Percentiles rank a stretch among this genome's conserved stretches.
Evolutionary conservation across 64 coral and sea anemone genomes (phyloP).

Genomic region (Acropora yongei): DNA sequence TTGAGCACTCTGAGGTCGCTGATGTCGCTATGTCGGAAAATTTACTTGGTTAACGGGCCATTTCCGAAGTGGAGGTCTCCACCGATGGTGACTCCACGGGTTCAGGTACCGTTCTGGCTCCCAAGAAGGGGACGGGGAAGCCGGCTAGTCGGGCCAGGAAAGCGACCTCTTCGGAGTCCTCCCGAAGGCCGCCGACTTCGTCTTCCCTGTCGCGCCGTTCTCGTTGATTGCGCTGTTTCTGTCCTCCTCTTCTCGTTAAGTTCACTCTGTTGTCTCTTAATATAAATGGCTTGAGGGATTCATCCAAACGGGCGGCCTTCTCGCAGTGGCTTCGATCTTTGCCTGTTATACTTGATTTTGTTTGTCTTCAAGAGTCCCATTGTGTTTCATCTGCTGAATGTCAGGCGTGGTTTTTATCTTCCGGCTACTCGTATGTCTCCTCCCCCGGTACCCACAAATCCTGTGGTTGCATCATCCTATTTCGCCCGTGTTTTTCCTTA

Average conservation of each 20-base stretch:
- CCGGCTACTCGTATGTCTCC: not conserved
- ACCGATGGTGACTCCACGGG: no score
- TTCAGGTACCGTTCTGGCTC: no score
- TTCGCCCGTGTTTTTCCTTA: not conserved
- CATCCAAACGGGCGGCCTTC: not conserved
- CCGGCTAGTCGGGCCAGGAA: no score
- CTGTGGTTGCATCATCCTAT: slow-evolving; percentile 26
- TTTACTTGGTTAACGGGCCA: no score
- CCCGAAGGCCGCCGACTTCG: no score
- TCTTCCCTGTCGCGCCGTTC: not conserved
- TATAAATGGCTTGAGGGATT: not conserved
- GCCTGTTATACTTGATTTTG: not conserved
- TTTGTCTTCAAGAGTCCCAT: slow-evolving; percentile 66
- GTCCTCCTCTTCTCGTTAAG: not conserved
- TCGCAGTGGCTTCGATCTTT: not conserved
- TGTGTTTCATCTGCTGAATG: not conserved
- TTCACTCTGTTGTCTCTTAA: not conserved
- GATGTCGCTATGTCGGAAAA: no score
- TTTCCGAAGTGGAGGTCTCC: no score
- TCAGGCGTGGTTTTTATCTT: slow-evolving; percentile 11
- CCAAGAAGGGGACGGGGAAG: not conserved
- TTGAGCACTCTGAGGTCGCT: no score
- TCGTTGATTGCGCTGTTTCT: not conserved
- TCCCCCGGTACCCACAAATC: slow-evolving; percentile 33
- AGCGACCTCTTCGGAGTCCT: no score